Base-by-base conservation (phyloP, 2,797 vertebrate genomes). In the Onychomys arenicola region DNA sequence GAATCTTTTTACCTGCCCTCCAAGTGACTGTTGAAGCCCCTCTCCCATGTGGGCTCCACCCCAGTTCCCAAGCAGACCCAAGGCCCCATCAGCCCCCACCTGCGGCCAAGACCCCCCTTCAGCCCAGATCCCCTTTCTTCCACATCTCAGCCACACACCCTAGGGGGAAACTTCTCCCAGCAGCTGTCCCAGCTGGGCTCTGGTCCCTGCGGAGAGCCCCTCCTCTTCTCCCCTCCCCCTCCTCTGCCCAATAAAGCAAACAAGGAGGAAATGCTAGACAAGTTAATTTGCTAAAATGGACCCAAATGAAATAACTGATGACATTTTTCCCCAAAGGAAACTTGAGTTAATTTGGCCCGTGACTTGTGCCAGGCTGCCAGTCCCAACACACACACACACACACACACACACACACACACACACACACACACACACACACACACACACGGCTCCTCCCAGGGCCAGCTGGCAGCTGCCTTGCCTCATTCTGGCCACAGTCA, bases 251-350 rank as follows among this genome's bases (percentile, higher is more conserved):
- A 63, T 80, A 4, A 90, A 90, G 96, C 69, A 77, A 82, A 43
- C 57, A 65, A 87, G 85, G 87, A 81, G n/a, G 0, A 97, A 98
- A 97, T 97, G 97, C 96, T 84, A 97, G 94, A 98, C 97, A 96
- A 98, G 98, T 98, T 98, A 97, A 98, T 98, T 98, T 98, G 98
- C 97, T 98, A 97, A 98, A 98, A 98, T 98, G 97, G 97, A 98
- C 97, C 97, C 61, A 98, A 98, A 98, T 97, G 98, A 98, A 98
- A 95, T 98, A 98, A 98, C 98, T 98, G 98, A 98, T 98, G 98
- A 98, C 98, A 65, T 78, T 98, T 99, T 98, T 98, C 98, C 98
- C 98, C 97, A 98, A 98, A 98, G 99, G 98, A 99, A 99, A 98
- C 98, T 98, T 98, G 98, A 98, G 98, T 98, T 98, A 98, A 98